Conservation (phyloP, 2,113 vertebrate genomes). For the Tamias sibiricus region DNA sequence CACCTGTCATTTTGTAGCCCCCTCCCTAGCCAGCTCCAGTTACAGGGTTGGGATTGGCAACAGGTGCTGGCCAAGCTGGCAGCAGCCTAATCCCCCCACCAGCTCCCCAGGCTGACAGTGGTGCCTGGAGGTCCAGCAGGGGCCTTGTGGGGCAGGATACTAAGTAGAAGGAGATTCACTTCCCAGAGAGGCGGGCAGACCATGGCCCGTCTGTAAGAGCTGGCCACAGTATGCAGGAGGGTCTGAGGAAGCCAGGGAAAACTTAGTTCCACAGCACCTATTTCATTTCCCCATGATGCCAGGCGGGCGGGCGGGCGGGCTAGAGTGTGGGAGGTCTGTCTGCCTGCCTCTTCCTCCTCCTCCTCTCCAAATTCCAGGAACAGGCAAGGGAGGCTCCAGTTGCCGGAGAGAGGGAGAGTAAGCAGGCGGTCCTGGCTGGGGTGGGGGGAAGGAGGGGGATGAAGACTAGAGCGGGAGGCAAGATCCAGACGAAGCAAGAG, state of each 20-base stretch:
- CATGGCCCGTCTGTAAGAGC: background rate
- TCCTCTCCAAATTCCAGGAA: constrained; percentile 84
- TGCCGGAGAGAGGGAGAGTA: constrained; percentile 61
- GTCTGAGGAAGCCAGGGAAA: constrained; percentile 50
- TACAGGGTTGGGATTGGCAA: constrained; percentile 77
- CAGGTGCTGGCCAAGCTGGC: constrained; percentile 82
- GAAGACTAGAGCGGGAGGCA: constrained; percentile 59
- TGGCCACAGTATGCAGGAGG: background rate
- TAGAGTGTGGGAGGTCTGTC: constrained; percentile 82
- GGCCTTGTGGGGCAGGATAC: background rate
- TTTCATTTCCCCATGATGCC: constrained; percentile 74
- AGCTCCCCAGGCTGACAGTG: constrained; percentile 36
- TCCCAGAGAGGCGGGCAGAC: background rate
- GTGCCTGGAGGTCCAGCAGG: constrained; percentile 67
- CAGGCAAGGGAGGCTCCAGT: constrained; percentile 83
- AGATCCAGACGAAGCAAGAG: constrained; percentile 76
- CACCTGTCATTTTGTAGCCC: constrained; percentile 81
- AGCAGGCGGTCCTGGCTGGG: constrained; percentile 72
- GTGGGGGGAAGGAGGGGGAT: background rate
- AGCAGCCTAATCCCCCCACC: constrained; percentile 77
- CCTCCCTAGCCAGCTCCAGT: constrained; percentile 72
- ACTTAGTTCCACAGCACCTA: constrained; percentile 65
- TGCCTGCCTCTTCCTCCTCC: constrained; percentile 80
- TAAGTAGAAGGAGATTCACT: background rate
- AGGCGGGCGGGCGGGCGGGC: constrained; percentile 62